Base-by-base conservation (phyloP, 1,140 invertebrate species). In the Lasioglossum baleicum region DNA sequence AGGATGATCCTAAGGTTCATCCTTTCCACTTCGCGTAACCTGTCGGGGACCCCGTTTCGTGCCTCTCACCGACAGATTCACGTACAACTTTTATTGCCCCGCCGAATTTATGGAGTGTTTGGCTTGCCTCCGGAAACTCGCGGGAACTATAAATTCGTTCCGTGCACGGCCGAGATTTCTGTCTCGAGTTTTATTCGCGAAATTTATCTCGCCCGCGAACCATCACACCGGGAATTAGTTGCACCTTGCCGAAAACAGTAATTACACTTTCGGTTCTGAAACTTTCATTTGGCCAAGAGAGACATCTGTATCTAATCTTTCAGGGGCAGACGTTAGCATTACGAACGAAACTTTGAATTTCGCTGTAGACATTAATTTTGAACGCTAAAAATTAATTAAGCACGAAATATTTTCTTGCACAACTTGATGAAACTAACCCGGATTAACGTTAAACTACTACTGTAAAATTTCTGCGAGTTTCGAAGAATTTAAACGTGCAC, bases 41-140 rank as follows among this genome's bases (percentile, higher is more conserved):
- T 64, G 60, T 64, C 64, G 26, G 58, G 5, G 10, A 26, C 26
- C 60, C 31, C 58, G 67, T 66, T 66, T 20, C 42, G 64, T 51
- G 64, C 40, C 56, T n/a, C 70, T 58, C 70, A 48, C 40, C 70
- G 61, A 79, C 76, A 66, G 69, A 79, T 79, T 79, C 76, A n/a
- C 76, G 51, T 79, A 72, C 76, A 79, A 79, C 76, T 79, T 79
- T 79, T 79, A 79, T 79, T 79, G 70, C 48, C 65, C 70, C n/a
- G 66, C 8, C 61, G 70, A 79, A 79, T 79, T 79, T 79, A 79
- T 79, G 76, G 76, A 69, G 69, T 79, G 76, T 79, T 79, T 66
- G 70, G 69, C 61, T 35, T 3, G 76, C 48, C 35, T 8, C 26
- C 61, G 76, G 69, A 73, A 66, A 79, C 69, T 65, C 76, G 61